Evolutionary conservation across 1,140 invertebrate species (phyloP).

Genomic region (Magallana gigas): DNA sequence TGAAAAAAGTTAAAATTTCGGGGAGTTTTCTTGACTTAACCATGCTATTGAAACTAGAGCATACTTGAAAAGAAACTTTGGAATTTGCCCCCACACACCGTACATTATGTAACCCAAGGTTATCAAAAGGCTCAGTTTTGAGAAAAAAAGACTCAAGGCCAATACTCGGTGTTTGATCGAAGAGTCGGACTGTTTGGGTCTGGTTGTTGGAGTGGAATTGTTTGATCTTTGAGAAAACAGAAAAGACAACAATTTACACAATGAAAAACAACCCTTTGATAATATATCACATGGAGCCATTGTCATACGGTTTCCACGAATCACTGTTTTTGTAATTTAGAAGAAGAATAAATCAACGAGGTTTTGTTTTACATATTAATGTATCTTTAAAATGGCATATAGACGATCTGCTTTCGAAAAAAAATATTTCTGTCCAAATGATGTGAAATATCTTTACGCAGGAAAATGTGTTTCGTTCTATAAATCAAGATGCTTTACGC

Average conservation of each 20-base stretch:
- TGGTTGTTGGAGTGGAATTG: neutral
- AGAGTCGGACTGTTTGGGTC: neutral
- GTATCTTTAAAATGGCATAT: no score
- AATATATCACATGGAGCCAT: no score
- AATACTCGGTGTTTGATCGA: neutral
- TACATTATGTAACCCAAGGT: slow-evolving; percentile 15
- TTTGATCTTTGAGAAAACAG: neutral
- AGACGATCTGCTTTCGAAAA: no score
- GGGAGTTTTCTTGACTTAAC: neutral
- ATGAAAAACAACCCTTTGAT: no score
- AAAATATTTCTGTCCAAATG: no score
- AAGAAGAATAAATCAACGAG: no score
- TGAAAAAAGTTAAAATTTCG: slow-evolving; percentile 16
- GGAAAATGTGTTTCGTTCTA: neutral
- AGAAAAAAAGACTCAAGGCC: neutral
- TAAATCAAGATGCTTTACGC: neutral
- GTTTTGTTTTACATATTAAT: no score
- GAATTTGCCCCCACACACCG: neutral
- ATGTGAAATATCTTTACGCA: neutral
- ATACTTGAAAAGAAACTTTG: slow-evolving; percentile 2
- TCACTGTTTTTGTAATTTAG: no score
- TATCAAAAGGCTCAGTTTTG: neutral
- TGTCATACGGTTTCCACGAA: no score
- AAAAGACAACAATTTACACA: no score
- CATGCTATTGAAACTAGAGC: slow-evolving; percentile 9